Evolutionary conservation across 2,113 vertebrate genomes (phyloP).

Genomic region (Antechinus flavipes): DNA sequence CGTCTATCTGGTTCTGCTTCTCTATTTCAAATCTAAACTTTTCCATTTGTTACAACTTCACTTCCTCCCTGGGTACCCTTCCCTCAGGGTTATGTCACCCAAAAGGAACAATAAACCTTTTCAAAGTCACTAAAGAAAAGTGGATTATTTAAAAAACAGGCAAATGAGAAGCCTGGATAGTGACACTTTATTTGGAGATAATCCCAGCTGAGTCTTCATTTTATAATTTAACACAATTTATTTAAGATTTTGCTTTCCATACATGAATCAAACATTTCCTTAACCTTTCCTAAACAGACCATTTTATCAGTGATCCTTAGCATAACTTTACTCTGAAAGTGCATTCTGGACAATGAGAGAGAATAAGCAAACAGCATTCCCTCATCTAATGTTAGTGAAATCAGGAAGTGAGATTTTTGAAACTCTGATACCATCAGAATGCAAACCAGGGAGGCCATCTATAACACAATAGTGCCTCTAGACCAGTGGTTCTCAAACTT

Average conservation of each 20-base stretch:
- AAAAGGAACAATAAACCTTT: slow-evolving; percentile 79
- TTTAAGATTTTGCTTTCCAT: slow-evolving; percentile 77
- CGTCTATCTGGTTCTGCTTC: slow-evolving; percentile 67
- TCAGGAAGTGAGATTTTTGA: neutral
- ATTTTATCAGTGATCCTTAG: neutral
- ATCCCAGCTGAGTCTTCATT: slow-evolving; percentile 73
- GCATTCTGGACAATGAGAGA: neutral
- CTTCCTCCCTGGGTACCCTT: slow-evolving; percentile 72
- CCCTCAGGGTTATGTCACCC: slow-evolving; percentile 66
- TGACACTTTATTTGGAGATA: slow-evolving; percentile 71
- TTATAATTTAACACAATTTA: slow-evolving; percentile 73
- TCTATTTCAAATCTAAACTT: slow-evolving; percentile 37
- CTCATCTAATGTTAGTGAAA: neutral
- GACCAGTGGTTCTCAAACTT: neutral
- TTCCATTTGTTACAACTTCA: slow-evolving; percentile 66
- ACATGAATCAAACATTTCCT: slow-evolving; percentile 67
- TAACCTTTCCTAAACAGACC: slow-evolving; percentile 31
- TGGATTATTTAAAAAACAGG: slow-evolving; percentile 54
- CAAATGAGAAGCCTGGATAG: slow-evolving; percentile 69
- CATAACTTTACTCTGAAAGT: neutral
- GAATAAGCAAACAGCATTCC: neutral
- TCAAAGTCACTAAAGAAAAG: slow-evolving; percentile 69
- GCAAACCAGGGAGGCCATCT: neutral
- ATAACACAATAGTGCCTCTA: neutral
- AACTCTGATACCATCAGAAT: neutral